These are phyloP conservation scores for Drosophila ogumai DNA, from an alignment of 1,140 invertebrate species.

Conservation along the genomic window DNA sequence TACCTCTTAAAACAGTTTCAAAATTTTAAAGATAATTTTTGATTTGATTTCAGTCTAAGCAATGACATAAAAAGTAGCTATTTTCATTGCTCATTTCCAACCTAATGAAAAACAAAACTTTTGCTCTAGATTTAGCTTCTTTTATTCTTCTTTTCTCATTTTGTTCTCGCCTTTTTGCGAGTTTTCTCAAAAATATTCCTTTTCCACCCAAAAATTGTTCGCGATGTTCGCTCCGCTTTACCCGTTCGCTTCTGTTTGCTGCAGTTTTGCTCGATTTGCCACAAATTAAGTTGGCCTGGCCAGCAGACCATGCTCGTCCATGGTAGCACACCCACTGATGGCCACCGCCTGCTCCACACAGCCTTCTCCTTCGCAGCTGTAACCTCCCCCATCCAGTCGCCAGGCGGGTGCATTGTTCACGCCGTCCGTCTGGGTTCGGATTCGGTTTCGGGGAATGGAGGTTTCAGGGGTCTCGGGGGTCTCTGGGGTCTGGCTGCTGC, in stretches of 20 bases:
- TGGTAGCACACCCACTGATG: constrained; percentile 7
- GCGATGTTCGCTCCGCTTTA: constrained; percentile 6
- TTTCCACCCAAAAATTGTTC: constrained; percentile 27
- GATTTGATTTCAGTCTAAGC: neutral
- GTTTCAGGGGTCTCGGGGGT: neutral
- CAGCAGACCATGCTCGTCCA: constrained; percentile 59
- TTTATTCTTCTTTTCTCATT: neutral
- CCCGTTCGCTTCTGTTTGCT: constrained; percentile 57
- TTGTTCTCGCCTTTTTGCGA: neutral
- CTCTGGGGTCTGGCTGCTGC: constrained; percentile 65
- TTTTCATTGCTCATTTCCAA: neutral
- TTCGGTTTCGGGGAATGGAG: constrained; percentile 8
- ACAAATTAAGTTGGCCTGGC: constrained; percentile 78
- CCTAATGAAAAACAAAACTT: constrained; percentile 40
- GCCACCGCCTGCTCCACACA: neutral
- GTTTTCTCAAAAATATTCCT: constrained; percentile 30
- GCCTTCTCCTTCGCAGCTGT: neutral
- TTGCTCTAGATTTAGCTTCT: constrained; percentile 29
- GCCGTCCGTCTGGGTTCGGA: constrained; percentile 20
- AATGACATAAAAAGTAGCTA: neutral
- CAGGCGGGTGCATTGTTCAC: constrained; percentile 42
- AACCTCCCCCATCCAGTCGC: constrained; percentile 6
- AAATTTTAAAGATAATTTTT: neutral
- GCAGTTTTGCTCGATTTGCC: constrained; percentile 80
- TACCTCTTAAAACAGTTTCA: neutral